phyloP scores from a whole-genome alignment of 2,797 vertebrate genomes.

The Molossus alvarezi region DNA sequence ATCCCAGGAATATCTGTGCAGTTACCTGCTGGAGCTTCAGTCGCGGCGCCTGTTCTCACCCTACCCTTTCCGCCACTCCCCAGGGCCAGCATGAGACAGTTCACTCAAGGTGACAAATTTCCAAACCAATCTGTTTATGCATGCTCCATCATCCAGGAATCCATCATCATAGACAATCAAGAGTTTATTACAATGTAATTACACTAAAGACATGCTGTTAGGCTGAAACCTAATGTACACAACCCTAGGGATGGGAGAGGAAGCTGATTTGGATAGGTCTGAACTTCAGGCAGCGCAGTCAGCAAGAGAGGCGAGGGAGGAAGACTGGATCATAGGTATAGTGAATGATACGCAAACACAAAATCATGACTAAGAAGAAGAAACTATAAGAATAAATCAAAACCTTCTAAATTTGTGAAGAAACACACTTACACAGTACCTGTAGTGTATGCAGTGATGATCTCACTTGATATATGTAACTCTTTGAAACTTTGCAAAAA shows the following conservation, averaged over 20 bases:
- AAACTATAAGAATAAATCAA: constrained; percentile 1
- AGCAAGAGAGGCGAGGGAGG: background rate
- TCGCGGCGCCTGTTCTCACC: background rate
- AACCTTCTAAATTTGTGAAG: constrained; percentile 20
- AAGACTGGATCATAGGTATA: background rate
- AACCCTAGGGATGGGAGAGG: constrained; percentile 14
- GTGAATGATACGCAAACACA: background rate
- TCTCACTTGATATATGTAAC: background rate
- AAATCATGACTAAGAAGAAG: constrained; percentile 1
- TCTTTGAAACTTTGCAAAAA: background rate
- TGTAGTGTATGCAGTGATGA: background rate
- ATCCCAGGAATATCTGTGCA: background rate
- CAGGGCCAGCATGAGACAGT: background rate
- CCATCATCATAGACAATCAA: constrained; percentile 63
- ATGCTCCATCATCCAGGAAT: constrained; percentile 30
- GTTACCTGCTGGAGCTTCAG: background rate
- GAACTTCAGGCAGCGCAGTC: constrained; percentile 1
- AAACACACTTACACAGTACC: background rate
- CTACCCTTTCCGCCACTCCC: constrained; percentile 36
- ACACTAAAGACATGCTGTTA: constrained; percentile 62
- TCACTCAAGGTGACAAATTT: constrained; percentile 63
- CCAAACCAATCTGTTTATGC: constrained; percentile 53
- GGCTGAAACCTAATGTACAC: constrained; percentile 4
- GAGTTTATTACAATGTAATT: constrained; percentile 57
- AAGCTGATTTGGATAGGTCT: background rate